Conservation (phyloP, 2,888 invertebrate genomes). For the Megaustenia siamemsis region DNA sequence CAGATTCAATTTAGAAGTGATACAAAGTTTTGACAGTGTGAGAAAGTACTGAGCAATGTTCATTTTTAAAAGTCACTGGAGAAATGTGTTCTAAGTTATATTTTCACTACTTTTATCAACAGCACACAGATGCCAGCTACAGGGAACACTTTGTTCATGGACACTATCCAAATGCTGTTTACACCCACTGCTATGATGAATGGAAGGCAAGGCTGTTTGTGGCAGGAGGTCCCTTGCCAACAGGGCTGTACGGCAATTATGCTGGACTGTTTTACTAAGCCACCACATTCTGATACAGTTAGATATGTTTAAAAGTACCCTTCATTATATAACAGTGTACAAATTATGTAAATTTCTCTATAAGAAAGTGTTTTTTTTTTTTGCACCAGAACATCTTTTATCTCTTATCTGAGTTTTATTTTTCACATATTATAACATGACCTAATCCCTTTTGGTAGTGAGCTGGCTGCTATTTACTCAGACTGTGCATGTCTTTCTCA, state of each 20-base stretch:
- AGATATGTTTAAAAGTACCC: background rate
- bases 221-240: conserved; percentile 95
- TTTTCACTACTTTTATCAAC: conserved; percentile 43
- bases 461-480: no score
- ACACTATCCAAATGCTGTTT: conserved; percentile 90
- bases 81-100: background rate
- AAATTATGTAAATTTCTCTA: no score
- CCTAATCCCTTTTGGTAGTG: no score
- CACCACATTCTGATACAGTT: background rate
- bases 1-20: no score
- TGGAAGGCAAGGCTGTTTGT: conserved; percentile 95
- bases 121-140: conserved; percentile 78
- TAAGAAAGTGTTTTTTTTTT: no score
- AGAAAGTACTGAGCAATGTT: no score
- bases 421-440: no score
- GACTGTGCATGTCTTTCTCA: no score
- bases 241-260: conserved; percentile 94
- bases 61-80: no score
- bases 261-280: conserved; percentile 93
- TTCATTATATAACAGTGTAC: no score
- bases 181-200: conserved; percentile 96
- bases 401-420: background rate
- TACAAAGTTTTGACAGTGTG: no score
- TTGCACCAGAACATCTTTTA: background rate
- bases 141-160: conserved; percentile 84